Conservation (phyloP, 1,140 invertebrate genomes). For the Frieseomelitta varia region DNA sequence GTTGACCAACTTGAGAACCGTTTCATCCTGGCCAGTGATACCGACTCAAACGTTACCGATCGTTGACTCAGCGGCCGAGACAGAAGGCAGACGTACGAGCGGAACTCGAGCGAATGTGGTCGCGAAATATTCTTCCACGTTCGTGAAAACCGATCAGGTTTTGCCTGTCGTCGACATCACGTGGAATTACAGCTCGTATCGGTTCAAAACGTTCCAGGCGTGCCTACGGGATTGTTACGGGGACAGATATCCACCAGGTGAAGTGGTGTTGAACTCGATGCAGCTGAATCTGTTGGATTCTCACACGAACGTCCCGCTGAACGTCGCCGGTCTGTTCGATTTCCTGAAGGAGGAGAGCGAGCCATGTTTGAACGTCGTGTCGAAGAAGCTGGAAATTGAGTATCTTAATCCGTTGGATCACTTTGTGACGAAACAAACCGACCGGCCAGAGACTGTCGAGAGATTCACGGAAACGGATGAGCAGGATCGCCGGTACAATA, state of each 20-base stretch:
- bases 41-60: neutral
- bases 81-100: too few species aligned
- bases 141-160: slow-evolving; percentile 38
- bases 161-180: slow-evolving; percentile 52
- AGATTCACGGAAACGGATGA: slow-evolving; percentile 53
- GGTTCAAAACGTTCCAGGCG: slow-evolving; percentile 38
- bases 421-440: slow-evolving; percentile 41
- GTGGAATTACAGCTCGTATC: slow-evolving; percentile 45
- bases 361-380: neutral
- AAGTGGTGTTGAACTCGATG: slow-evolving; percentile 55
- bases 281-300: slow-evolving; percentile 55
- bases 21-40: slow-evolving; percentile 40
- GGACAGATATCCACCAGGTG: slow-evolving; percentile 47
- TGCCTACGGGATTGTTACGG: slow-evolving; percentile 43
- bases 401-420: slow-evolving; percentile 61
- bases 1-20: slow-evolving; percentile 11
- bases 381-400: slow-evolving; percentile 53
- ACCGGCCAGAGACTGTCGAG: slow-evolving; percentile 19
- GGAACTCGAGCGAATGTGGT: neutral
- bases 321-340: slow-evolving; percentile 41
- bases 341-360: slow-evolving; percentile 14
- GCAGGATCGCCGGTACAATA: neutral
- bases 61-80: too few species aligned
- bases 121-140: slow-evolving; percentile 43
- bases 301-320: neutral